Base-by-base conservation (phyloP, 2,888 invertebrate species). In the Synergus laeviventris region DNA sequence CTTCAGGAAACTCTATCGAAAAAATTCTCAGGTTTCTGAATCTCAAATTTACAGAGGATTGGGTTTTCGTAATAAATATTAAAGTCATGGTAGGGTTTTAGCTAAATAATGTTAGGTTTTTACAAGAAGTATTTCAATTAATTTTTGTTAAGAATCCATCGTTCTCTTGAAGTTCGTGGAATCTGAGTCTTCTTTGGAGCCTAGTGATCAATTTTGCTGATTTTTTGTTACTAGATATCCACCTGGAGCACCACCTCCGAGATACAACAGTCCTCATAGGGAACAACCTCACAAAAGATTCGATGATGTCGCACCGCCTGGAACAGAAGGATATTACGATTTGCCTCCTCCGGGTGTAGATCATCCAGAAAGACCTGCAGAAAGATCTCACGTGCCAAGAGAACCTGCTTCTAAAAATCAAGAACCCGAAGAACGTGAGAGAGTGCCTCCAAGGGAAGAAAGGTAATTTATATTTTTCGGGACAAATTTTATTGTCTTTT, bases 311-410 rank as follows among this genome's bases (percentile, higher is more conserved):
- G 90, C 90, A 12, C 91, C 91, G 9, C 91, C 91, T 7, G 91
- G 90, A 16, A 94, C 94, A 1, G 93, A 93, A 73, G 90, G 90
- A 4, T 91, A 90, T 81, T 90, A 91, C 76, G 91, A 91, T 73
- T 81, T 90, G 1, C 89, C 90, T 38, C 90, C 91, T 9, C 90
- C 90, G 2, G 90, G 91, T 42, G 88, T 90, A 36, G 91, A 91
- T 80, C 88, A 89, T 82, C 84, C 87, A 36, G 89, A 90, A 39
- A 87, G 87, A 76, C 81, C 86, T 2, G n/a, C 83, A 18, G 73
- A 85, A 14, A 87, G 88, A 54, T 88, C 89, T 54, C 86, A 84
- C 36, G 89, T 89, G 59, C 87, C 88, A 38, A 84, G 89, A 39
- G 89, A 88, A 21, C 85, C 87, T 54, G 78, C 78, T 11, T 74